A percentile compares a stretch with the other conserved stretches of the same genome.
These are phyloP conservation scores for Oryzaephilus surinamensis DNA, from an alignment of 1,140 invertebrate genomes.

Conservation along the genomic window DNA sequence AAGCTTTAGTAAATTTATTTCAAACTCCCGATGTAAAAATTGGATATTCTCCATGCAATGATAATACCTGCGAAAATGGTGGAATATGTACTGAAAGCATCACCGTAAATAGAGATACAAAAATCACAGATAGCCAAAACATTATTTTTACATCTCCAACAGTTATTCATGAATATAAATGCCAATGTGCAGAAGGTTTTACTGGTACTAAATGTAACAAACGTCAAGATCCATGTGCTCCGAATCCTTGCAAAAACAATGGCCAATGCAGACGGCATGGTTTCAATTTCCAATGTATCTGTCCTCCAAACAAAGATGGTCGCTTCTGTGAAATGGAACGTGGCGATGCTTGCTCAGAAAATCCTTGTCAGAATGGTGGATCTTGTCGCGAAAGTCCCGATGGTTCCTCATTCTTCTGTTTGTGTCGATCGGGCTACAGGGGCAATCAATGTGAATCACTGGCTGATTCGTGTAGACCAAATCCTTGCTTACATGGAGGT, in stretches of 20 bases:
- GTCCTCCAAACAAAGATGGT: constrained; percentile 65
- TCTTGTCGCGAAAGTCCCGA: constrained; percentile 78
- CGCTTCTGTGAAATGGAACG: constrained; percentile 73
- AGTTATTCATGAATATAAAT: constrained; percentile 64
- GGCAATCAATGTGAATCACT: constrained; percentile 79
- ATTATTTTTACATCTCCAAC: constrained; percentile 72
- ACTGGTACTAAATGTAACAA: constrained; percentile 69
- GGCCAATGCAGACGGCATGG: constrained; percentile 73
- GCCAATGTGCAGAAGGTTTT: constrained; percentile 69
- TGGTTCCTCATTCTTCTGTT: constrained; percentile 77
- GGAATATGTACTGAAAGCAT: constrained; percentile 66
- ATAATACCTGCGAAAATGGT: constrained; percentile 60
- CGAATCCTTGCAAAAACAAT: constrained; percentile 74
- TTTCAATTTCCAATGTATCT: constrained; percentile 72
- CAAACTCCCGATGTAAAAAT: constrained; percentile 46
- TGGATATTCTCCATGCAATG: constrained; percentile 63
- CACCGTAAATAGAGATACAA: constrained; percentile 53
- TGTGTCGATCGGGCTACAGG: constrained; percentile 78
- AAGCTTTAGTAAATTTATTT: constrained; percentile 51
- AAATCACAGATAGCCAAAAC: constrained; percentile 64
- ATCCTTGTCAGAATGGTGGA: constrained; percentile 81
- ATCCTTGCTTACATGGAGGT: constrained; percentile 79
- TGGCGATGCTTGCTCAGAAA: constrained; percentile 70
- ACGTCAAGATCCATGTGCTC: constrained; percentile 80
- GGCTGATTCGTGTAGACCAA: constrained; percentile 78